phyloP scores from a whole-genome alignment of 2,113 vertebrate species.

The Lonchura striata region DNA sequence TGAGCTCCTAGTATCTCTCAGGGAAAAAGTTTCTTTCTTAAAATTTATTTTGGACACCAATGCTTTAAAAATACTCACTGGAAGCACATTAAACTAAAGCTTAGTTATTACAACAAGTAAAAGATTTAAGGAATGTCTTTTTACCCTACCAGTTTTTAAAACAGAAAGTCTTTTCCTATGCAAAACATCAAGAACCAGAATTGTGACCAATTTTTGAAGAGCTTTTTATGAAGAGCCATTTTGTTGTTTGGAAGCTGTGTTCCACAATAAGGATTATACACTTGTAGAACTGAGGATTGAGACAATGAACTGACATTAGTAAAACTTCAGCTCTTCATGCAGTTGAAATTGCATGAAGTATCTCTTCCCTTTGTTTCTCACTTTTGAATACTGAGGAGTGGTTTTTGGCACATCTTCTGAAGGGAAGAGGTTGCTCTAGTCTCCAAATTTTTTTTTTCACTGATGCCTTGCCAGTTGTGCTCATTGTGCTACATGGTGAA shows the following conservation, averaged over 20 bases:
- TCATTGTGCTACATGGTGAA: constrained; percentile 30
- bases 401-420: constrained; percentile 9
- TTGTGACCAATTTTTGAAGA: background rate
- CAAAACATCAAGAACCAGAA: background rate
- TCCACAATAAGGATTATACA: background rate
- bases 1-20: background rate
- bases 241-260: constrained; percentile 10
- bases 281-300: background rate
- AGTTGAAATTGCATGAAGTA: background rate
- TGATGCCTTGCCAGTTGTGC: constrained; percentile 54
- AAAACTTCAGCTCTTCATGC: background rate
- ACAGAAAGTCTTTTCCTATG: background rate
- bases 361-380: background rate
- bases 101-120: constrained; percentile 1
- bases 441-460: background rate
- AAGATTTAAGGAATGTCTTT: constrained; percentile 11
- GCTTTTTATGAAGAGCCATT: background rate
- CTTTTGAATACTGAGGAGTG: background rate
- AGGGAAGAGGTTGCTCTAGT: constrained; percentile 10
- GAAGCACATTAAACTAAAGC: background rate
- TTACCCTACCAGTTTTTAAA: constrained; percentile 17
- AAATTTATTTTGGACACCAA: background rate
- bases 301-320: background rate
- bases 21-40: background rate
- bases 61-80: background rate